Percentiles rank a stretch among this genome's conserved stretches.
phyloP scores from a whole-genome alignment of 1,140 invertebrate genomes.

The Dryas iulia region DNA sequence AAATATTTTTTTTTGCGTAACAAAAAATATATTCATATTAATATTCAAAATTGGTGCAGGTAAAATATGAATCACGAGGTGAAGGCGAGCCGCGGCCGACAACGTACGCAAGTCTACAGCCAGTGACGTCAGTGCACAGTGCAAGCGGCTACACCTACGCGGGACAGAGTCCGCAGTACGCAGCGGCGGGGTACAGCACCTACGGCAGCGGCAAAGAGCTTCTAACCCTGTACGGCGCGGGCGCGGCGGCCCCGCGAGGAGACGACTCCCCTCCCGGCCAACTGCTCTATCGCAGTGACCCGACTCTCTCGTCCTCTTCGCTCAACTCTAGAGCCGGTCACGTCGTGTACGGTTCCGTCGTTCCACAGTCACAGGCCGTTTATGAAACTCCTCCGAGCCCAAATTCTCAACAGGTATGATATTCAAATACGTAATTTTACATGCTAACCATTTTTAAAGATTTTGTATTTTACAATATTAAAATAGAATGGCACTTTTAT shows the following conservation, averaged over 20 bases:
- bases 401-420: conserved; percentile 68
- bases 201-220: conserved; percentile 64
- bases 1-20: background rate
- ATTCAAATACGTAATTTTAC: background rate
- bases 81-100: conserved; percentile 58
- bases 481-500: too few species aligned
- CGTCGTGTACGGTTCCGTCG: conserved; percentile 66
- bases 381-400: conserved; percentile 82
- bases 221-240: conserved; percentile 66
- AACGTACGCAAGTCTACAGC: conserved; percentile 76
- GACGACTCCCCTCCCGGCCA: conserved; percentile 72
- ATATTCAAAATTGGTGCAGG: conserved; percentile 7
- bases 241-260: conserved; percentile 39
- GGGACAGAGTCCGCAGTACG: conserved; percentile 64
- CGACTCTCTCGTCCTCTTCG: conserved; percentile 81
- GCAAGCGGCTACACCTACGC: conserved; percentile 55
- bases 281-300: conserved; percentile 81
- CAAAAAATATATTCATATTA: background rate
- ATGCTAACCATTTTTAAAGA: too few species aligned
- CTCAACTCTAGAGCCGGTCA: conserved; percentile 66
- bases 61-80: conserved; percentile 73
- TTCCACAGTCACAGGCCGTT: conserved; percentile 58
- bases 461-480: too few species aligned
- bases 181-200: conserved; percentile 50
- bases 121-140: conserved; percentile 65